A percentile compares a stretch with the other conserved stretches of the same genome.
These are phyloP conservation scores for Rhincodon typus DNA, from an alignment of 2,797 vertebrate species.

Conservation along the genomic window DNA sequence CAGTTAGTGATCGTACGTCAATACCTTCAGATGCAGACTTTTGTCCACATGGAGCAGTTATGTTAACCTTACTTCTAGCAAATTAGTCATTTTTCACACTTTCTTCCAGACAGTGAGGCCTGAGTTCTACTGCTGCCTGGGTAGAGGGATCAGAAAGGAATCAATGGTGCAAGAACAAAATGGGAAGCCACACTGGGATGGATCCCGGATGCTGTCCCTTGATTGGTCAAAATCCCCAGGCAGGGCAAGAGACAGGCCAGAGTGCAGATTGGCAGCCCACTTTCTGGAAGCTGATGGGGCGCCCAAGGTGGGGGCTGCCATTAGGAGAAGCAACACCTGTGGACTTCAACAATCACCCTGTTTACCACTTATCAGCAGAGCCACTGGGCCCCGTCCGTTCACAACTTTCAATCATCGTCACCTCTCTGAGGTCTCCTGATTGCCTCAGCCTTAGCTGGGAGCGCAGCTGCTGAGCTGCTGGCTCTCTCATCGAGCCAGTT, in stretches of 20 bases:
- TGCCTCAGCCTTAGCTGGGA: neutral
- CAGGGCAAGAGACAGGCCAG: neutral
- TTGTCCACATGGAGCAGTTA: neutral
- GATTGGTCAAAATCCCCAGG: no score
- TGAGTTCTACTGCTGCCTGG: neutral
- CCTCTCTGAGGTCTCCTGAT: neutral
- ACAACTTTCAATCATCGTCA: neutral
- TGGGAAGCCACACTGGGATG: neutral
- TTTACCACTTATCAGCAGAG: no score
- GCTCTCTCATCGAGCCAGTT: neutral
- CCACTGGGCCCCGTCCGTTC: no score
- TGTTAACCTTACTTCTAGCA: neutral
- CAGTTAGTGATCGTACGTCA: neutral
- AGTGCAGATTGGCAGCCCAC: no score
- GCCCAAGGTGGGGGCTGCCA: no score
- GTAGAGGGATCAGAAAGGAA: neutral
- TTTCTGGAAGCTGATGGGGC: neutral
- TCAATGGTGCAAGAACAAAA: neutral
- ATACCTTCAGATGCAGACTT: neutral
- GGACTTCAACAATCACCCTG: no score
- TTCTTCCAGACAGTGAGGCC: neutral
- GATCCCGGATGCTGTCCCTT: neutral
- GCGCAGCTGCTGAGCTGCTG: neutral
- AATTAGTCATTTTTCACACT: neutral
- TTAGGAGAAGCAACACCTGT: no score